Conservation (phyloP, 2,888 invertebrate species). For the Emmelina monodactyla region DNA sequence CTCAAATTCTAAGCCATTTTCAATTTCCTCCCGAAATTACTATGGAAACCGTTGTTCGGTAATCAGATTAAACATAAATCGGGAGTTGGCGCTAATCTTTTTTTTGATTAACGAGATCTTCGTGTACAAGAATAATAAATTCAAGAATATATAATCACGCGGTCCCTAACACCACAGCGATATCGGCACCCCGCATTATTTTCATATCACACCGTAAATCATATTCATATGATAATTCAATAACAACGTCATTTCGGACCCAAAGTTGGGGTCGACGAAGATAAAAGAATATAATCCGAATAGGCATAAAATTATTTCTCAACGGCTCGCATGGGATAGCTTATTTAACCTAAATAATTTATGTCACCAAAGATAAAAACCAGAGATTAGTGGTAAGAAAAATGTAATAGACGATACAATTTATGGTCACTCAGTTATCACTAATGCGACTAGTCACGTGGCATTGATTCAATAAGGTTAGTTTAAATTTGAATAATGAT, state of each 20-base stretch:
- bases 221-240: constrained; percentile 64
- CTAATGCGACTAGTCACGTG: constrained; percentile 42
- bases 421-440: constrained; percentile 41
- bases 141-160: constrained; percentile 36
- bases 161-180: constrained; percentile 45
- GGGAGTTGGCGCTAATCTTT: no score
- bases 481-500: constrained; percentile 38
- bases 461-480: constrained; percentile 31
- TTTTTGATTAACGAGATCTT: no score
- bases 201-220: constrained; percentile 45
- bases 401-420: constrained; percentile 49
- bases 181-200: constrained; percentile 42
- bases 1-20: no score
- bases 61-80: no score
- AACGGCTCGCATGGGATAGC: constrained; percentile 35
- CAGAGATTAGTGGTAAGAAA: constrained; percentile 36
- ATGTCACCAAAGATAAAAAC: constrained; percentile 19
- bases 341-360: constrained; percentile 46
- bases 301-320: constrained; percentile 50
- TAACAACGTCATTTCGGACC: constrained; percentile 51
- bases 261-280: constrained; percentile 31
- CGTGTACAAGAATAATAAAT: neutral
- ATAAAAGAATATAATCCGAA: constrained; percentile 48
- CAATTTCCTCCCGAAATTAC: no score
- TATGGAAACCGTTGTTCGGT: no score